These are phyloP conservation scores for Staurois parvus DNA, from an alignment of 2,797 vertebrate species.

Conservation along the genomic window DNA sequence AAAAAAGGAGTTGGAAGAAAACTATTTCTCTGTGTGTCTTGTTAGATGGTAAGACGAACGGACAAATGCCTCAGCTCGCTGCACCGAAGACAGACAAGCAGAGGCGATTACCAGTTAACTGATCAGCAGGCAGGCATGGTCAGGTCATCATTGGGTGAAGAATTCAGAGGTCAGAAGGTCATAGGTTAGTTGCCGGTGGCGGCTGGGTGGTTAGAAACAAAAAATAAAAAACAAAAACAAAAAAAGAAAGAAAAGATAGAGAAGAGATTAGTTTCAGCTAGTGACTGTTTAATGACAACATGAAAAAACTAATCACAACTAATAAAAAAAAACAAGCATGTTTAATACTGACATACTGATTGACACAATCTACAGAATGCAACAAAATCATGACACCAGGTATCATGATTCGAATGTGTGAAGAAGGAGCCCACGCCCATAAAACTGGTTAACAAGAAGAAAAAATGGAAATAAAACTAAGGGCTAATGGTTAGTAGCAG, in stretches of 20 bases:
- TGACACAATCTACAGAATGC: slow-evolving; percentile 83
- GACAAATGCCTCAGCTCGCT: slow-evolving; percentile 93
- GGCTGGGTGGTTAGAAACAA: slow-evolving; percentile 99
- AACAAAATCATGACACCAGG: slow-evolving; percentile 86
- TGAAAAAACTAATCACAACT: slow-evolving; percentile 97
- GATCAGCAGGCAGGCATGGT: slow-evolving; percentile 99
- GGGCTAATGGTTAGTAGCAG: slow-evolving; percentile 95
- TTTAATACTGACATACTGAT: slow-evolving; percentile 87
- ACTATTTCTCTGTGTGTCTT: slow-evolving; percentile 83
- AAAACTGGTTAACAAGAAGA: slow-evolving; percentile 82
- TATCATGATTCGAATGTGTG: slow-evolving; percentile 88
- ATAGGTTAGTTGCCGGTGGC: slow-evolving; percentile 99
- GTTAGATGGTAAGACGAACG: slow-evolving; percentile 91
- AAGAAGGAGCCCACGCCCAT: slow-evolving; percentile 81
- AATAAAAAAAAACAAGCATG: slow-evolving; percentile 85
- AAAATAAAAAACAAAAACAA: slow-evolving; percentile 81
- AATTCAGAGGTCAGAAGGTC: slow-evolving; percentile 99
- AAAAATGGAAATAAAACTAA: slow-evolving; percentile 84
- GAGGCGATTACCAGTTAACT: slow-evolving; percentile 98
- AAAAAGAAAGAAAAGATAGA: slow-evolving; percentile 98
- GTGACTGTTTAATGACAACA: slow-evolving; percentile 99
- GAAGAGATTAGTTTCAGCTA: slow-evolving; percentile 99
- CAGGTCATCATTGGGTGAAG: slow-evolving; percentile 99
- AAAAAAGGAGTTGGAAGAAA: slow-evolving; percentile 86
- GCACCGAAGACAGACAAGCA: slow-evolving; percentile 95